Evolutionary conservation across 2,113 vertebrate genomes (phyloP).

Genomic region (Chamaetylas fuelleborni): DNA sequence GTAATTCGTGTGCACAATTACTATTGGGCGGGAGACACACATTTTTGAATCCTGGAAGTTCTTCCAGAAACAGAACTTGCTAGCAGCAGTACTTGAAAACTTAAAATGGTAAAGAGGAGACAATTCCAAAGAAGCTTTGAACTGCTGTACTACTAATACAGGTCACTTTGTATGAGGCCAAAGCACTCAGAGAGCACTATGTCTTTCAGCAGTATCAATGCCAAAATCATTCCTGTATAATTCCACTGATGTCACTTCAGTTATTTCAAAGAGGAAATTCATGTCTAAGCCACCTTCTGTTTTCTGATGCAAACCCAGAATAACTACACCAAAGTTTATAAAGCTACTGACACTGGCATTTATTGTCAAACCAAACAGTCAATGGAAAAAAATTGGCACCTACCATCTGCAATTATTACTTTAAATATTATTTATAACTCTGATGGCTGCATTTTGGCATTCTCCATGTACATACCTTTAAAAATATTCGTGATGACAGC

Average conservation of each 20-base stretch:
- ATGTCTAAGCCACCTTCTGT: conserved; percentile 51
- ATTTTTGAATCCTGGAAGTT: conserved; percentile 23
- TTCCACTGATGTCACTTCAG: conserved; percentile 66
- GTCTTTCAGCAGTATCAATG: conserved; percentile 61
- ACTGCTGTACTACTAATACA: conserved; percentile 55
- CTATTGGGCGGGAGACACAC: not conserved
- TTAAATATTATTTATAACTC: not conserved
- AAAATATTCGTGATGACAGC: not conserved
- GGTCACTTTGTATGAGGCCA: conserved; percentile 66
- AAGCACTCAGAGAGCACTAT: conserved; percentile 60
- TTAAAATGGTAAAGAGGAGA: conserved; percentile 48
- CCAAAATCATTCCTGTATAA: conserved; percentile 68
- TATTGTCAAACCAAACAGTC: not conserved
- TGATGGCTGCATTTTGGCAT: not conserved
- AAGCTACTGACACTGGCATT: not conserved
- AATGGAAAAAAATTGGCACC: conserved; percentile 20
- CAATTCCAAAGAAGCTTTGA: conserved; percentile 64
- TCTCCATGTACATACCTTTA: not conserved
- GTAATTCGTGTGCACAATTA: conserved; percentile 1
- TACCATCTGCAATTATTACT: conserved; percentile 1
- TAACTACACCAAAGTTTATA: conserved; percentile 31
- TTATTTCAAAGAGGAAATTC: conserved; percentile 62
- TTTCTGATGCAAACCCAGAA: conserved; percentile 51
- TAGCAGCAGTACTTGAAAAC: conserved; percentile 23
- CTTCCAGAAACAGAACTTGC: conserved; percentile 45